Evolutionary conservation across 2,797 vertebrate species (phyloP).

Genomic region (Poeciliopsis presidionis): DNA sequence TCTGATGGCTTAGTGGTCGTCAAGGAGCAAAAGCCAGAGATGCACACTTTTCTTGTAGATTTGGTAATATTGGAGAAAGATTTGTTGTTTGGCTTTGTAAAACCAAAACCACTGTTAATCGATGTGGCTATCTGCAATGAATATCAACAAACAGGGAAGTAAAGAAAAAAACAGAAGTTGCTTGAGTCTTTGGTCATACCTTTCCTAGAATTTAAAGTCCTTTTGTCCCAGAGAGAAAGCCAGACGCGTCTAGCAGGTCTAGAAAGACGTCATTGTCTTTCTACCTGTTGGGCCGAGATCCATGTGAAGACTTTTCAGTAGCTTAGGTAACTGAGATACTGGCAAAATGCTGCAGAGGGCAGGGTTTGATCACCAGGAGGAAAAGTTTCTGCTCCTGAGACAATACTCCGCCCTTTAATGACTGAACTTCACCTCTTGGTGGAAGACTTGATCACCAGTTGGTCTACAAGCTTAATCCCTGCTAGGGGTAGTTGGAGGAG

Average conservation of each 20-base stretch:
- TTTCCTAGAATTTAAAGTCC: background rate
- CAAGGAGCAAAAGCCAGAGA: constrained; percentile 1
- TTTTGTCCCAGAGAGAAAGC: background rate
- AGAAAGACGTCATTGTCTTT: too few relatives aligned
- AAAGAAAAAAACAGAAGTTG: background rate
- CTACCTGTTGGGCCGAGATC: background rate
- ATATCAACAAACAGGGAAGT: background rate
- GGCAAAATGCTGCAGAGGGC: background rate
- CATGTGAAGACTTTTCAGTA: background rate
- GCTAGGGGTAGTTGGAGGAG: background rate
- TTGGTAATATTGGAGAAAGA: background rate
- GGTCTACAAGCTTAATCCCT: background rate
- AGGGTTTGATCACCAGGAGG: background rate
- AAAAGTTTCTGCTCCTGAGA: background rate
- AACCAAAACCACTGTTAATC: background rate
- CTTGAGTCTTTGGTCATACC: background rate
- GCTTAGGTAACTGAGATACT: background rate
- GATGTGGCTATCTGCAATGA: background rate
- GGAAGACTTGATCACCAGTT: background rate
- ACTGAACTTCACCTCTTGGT: background rate
- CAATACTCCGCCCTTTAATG: background rate
- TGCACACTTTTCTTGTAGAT: background rate
- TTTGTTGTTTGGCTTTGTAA: background rate
- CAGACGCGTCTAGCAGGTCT: background rate
- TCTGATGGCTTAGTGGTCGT: constrained; percentile 12